These are phyloP conservation scores for Rhinolophus sinicus DNA, from an alignment of 2,113 vertebrate species.

Conservation along the genomic window DNA sequence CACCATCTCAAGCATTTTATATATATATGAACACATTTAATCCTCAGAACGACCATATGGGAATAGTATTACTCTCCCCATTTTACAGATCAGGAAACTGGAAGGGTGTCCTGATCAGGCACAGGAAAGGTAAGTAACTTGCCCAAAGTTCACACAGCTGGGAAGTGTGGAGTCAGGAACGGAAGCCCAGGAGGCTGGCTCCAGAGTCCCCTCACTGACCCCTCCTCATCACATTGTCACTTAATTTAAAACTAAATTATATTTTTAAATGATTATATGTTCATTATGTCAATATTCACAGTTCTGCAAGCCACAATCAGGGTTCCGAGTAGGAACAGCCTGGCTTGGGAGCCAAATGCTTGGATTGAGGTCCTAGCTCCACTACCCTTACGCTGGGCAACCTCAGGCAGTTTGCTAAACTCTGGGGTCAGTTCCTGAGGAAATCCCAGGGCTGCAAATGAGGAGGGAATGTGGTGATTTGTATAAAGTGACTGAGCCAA, in stretches of 20 bases:
- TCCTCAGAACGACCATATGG: background rate
- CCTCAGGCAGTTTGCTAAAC: background rate
- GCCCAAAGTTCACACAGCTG: background rate
- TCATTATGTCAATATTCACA: background rate
- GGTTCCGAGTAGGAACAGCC: background rate
- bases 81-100: conserved; percentile 23
- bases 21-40: background rate
- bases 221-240: background rate
- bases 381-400: background rate
- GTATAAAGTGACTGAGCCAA: background rate
- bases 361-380: background rate
- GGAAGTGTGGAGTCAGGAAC: background rate
- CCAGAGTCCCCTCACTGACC: background rate
- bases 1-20: background rate
- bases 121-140: background rate
- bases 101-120: too few relatives aligned
- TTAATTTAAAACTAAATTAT: background rate
- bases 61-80: background rate
- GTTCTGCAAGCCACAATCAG: background rate
- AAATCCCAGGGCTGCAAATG: background rate
- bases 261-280: background rate
- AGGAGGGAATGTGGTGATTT: background rate
- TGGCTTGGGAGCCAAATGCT: background rate
- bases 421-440: background rate
- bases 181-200: background rate